Evolutionary conservation across 2,888 invertebrate species (phyloP).

Genomic region (Drosophila anceps): DNA sequence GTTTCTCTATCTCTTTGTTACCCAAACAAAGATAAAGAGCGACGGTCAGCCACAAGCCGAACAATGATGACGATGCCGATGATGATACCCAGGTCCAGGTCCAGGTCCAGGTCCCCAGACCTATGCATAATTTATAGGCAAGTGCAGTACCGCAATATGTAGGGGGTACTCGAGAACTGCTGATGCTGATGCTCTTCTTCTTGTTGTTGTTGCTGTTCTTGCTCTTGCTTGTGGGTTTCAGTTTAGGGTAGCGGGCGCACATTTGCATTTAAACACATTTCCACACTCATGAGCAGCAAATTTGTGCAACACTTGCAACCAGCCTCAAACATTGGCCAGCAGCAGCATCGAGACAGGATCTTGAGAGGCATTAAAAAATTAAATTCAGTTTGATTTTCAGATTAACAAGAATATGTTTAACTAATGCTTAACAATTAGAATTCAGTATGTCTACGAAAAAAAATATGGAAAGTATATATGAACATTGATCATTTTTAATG

Average conservation of each 20-base stretch:
- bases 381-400: not conserved
- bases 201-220: not conserved
- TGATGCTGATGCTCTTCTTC: not conserved
- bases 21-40: conserved; percentile 39
- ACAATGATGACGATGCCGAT: conserved; percentile 45
- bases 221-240: conserved; percentile 8
- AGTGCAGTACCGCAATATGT: conserved; percentile 34
- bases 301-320: conserved; percentile 47
- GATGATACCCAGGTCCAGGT: conserved; percentile 32
- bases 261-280: conserved; percentile 78
- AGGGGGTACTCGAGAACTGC: conserved; percentile 15
- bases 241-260: conserved; percentile 21
- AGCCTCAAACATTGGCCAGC: not conserved
- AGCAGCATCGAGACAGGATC: not conserved
- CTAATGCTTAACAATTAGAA: not conserved
- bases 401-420: not conserved
- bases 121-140: conserved; percentile 75
- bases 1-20: not conserved
- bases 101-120: conserved; percentile 16
- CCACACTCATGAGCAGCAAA: conserved; percentile 72
- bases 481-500: not conserved
- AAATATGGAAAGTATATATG: too few species aligned
- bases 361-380: too few species aligned
- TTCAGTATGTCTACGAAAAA: too few species aligned
- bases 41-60: conserved; percentile 55